Percentiles rank a stretch among this genome's conserved stretches.
Conservation (phyloP, 2,888 invertebrate species). For the Megamerina dolium region DNA sequence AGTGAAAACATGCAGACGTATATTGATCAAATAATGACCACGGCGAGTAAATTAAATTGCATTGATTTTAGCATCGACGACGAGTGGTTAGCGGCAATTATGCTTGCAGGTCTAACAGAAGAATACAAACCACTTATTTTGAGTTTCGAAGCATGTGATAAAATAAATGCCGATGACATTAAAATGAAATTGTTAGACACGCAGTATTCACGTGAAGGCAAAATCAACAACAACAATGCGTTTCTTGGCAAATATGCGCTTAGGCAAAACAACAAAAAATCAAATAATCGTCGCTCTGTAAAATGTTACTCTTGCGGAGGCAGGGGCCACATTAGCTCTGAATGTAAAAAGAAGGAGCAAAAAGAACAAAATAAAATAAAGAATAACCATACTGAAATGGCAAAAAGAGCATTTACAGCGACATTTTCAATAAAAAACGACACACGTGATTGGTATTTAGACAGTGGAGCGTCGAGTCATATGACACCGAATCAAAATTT, state of each 20-base stretch:
- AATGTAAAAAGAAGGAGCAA: conserved; percentile 8
- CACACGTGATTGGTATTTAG: conserved; percentile 4
- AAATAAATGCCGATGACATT: conserved; percentile 4
- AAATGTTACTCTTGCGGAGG: conserved; percentile 12
- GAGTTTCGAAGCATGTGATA: conserved; percentile 11
- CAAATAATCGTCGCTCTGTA: not conserved
- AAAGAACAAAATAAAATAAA: conserved; percentile 1
- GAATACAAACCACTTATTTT: conserved; percentile 4
- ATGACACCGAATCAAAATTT: conserved; percentile 7
- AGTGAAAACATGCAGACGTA: conserved; percentile 11
- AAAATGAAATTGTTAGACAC: conserved; percentile 11
- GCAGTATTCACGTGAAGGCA: conserved; percentile 1
- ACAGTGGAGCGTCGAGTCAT: conserved; percentile 5
- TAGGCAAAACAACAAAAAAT: conserved; percentile 2
- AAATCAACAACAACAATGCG: not conserved
- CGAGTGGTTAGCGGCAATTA: conserved; percentile 3
- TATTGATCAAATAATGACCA: conserved; percentile 9
- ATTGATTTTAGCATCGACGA: conserved; percentile 9
- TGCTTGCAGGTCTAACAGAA: conserved; percentile 4
- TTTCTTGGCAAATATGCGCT: conserved; percentile 4
- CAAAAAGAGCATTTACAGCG: conserved; percentile 6
- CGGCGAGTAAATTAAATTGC: conserved; percentile 9
- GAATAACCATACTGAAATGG: conserved; percentile 1
- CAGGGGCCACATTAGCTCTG: conserved; percentile 10
- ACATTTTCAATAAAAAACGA: not conserved